A percentile compares a stretch with the other conserved stretches of the same genome.
These are phyloP conservation scores for Pantherophis guttatus DNA, from an alignment of 2,113 vertebrate species.

Conservation along the genomic window DNA sequence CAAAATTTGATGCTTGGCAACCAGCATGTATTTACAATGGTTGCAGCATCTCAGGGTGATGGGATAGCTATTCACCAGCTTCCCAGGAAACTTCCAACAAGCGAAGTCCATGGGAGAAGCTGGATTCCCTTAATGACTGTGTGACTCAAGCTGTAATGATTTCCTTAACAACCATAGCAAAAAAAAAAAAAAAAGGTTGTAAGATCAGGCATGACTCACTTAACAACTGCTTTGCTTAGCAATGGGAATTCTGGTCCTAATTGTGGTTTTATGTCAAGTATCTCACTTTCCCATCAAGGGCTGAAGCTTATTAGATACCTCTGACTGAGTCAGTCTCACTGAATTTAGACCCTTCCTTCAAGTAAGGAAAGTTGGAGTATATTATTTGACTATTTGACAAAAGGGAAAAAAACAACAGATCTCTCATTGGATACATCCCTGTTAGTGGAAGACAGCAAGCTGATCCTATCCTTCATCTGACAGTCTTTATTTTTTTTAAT, in stretches of 20 bases:
- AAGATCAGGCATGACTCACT: neutral
- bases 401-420: neutral
- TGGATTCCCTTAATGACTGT: neutral
- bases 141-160: neutral
- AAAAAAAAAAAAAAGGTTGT: neutral
- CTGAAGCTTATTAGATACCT: neutral
- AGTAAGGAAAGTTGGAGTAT: neutral
- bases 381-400: neutral
- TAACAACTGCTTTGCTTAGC: neutral
- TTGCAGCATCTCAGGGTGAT: neutral
- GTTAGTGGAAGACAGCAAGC: neutral
- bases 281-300: neutral
- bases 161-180: neutral
- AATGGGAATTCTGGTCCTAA: neutral
- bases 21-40: neutral
- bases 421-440: neutral
- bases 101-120: too few species aligned
- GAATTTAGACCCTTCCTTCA: neutral
- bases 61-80: neutral
- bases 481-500: conserved; percentile 27
- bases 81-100: neutral
- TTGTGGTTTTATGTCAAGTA: neutral
- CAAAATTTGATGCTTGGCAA: neutral
- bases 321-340: neutral
- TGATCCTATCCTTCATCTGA: neutral